A percentile compares a stretch with the other conserved stretches of the same genome.
These are phyloP conservation scores for Sinocyclocheilus grahami DNA, from an alignment of 2,113 vertebrate genomes.

Conservation along the genomic window DNA sequence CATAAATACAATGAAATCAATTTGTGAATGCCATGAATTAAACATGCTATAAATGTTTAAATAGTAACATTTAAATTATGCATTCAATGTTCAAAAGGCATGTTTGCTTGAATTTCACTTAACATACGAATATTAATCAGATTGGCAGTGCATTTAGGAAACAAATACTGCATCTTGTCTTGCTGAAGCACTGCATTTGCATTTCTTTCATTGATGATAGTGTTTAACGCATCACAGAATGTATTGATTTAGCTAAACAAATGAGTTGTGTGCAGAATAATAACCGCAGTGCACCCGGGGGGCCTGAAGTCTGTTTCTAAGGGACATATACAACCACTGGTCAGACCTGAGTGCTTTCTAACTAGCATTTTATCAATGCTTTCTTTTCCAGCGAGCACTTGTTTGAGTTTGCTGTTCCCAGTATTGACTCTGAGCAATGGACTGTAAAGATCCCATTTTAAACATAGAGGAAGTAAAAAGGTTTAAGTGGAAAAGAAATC, in stretches of 20 bases:
- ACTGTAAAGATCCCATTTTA: constrained; percentile 22
- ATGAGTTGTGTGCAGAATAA: constrained; percentile 14
- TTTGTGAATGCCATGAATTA: neutral
- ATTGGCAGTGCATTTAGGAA: neutral
- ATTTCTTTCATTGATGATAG: constrained; percentile 20
- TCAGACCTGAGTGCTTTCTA: constrained; percentile 30
- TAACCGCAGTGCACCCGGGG: neutral
- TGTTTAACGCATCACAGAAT: constrained; percentile 15
- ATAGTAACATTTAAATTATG: neutral
- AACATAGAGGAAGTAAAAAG: neutral
- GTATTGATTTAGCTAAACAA: constrained; percentile 35
- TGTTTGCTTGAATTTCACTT: neutral
- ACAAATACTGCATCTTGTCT: neutral
- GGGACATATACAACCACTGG: neutral
- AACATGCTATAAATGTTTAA: neutral
- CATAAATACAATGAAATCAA: neutral
- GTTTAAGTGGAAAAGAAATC: constrained; percentile 17
- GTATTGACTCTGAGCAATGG: constrained; percentile 28
- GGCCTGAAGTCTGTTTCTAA: neutral
- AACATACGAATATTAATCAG: neutral
- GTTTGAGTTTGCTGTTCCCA: constrained; percentile 3
- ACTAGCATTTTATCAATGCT: constrained; percentile 23
- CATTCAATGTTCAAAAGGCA: neutral
- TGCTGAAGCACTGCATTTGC: neutral
- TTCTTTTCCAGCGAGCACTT: constrained; percentile 17